Conservation (phyloP, 2,888 invertebrate genomes). For the Biston betularia region DNA sequence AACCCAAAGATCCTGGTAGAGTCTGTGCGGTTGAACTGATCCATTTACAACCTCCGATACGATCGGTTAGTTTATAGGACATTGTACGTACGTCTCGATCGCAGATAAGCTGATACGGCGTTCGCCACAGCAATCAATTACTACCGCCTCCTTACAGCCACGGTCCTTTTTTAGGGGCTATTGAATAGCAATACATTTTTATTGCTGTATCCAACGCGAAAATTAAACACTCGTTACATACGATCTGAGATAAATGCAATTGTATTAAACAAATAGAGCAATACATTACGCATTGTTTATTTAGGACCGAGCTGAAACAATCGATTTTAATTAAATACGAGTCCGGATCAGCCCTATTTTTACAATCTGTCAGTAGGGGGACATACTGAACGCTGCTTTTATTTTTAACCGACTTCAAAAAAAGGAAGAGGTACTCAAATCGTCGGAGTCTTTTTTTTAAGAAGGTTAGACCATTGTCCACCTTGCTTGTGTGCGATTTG, state of each 20-base stretch:
- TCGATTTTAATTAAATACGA: constrained; percentile 47
- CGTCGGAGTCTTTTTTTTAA: too few species aligned
- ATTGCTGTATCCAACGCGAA: constrained; percentile 70
- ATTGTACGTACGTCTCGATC: constrained; percentile 78
- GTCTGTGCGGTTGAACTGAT: constrained; percentile 64
- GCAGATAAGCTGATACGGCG: constrained; percentile 75
- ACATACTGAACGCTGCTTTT: constrained; percentile 8
- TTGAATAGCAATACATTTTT: constrained; percentile 72
- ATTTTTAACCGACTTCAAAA: too few species aligned
- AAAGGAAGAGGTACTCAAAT: too few species aligned
- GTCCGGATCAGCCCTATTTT: too few species aligned
- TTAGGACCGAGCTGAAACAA: constrained; percentile 49
- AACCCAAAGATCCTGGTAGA: constrained; percentile 19
- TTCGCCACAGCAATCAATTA: constrained; percentile 75
- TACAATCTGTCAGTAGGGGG: too few species aligned
- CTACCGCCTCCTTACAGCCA: constrained; percentile 61
- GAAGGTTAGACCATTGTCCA: too few species aligned
- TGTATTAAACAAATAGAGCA: constrained; percentile 59
- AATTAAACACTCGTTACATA: constrained; percentile 75
- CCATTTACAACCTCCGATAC: constrained; percentile 80
- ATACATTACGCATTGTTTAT: constrained; percentile 58
- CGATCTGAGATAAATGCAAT: constrained; percentile 67
- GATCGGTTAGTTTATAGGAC: constrained; percentile 82
- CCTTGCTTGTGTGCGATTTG: too few species aligned
- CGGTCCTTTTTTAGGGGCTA: constrained; percentile 46